A percentile compares a stretch with the other conserved stretches of the same genome.
These are phyloP conservation scores for Ptychadena robeensis DNA, from an alignment of 2,797 vertebrate species.

Conservation along the genomic window DNA sequence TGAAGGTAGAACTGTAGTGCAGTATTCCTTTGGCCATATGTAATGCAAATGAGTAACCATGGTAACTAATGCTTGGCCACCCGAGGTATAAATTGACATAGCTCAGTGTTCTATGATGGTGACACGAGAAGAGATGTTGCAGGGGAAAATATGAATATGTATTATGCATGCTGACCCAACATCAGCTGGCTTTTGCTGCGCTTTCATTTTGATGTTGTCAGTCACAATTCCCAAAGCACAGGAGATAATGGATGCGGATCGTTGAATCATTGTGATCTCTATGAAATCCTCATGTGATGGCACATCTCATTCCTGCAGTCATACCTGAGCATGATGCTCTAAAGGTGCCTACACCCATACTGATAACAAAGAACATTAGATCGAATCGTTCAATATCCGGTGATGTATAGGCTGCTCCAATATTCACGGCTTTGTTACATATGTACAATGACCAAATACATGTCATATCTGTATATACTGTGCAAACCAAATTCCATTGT, in stretches of 20 bases:
- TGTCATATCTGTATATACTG: neutral
- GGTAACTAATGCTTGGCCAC: constrained; percentile 11
- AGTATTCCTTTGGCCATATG: neutral
- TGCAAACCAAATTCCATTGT: no score
- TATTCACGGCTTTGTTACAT: no score
- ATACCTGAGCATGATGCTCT: neutral
- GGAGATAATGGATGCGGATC: neutral
- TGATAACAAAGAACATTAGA: neutral
- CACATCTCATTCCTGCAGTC: neutral
- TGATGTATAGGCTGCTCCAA: neutral
- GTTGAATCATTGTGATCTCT: neutral
- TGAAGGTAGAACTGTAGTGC: neutral
- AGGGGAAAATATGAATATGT: constrained; percentile 1
- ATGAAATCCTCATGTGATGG: neutral
- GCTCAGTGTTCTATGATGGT: neutral
- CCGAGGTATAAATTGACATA: constrained; percentile 4
- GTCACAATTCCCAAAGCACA: constrained; percentile 13
- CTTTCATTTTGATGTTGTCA: constrained; percentile 3
- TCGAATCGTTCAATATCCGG: neutral
- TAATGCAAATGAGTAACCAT: constrained; percentile 11
- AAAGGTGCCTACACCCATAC: neutral
- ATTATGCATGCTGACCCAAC: constrained; percentile 10
- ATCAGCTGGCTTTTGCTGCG: constrained; percentile 8
- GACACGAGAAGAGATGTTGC: neutral
- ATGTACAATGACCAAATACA: neutral